Percentiles rank a stretch among this genome's conserved stretches.
phyloP scores from a whole-genome alignment of 1,140 invertebrate species.

The Littorina saxatilis region DNA sequence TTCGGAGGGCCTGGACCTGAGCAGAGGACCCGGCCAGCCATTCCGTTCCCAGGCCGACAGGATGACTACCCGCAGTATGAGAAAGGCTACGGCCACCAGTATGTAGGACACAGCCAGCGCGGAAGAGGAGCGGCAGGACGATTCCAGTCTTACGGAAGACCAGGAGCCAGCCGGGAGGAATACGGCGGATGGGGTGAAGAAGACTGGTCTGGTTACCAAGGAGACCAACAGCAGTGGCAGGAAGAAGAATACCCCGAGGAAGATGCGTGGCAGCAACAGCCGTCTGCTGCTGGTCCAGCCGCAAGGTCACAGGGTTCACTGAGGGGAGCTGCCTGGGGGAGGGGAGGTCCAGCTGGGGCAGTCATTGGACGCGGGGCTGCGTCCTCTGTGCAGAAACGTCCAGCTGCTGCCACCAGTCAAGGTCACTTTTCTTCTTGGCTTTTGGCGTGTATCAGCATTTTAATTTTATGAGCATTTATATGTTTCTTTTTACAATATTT shows the following conservation, averaged over 20 bases:
- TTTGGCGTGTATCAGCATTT: no score
- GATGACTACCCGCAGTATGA: not conserved
- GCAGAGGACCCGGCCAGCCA: not conserved
- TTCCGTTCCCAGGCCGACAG: not conserved
- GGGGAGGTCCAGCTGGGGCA: no score
- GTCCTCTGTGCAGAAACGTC: not conserved
- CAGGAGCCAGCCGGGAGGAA: not conserved
- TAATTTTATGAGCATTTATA: no score
- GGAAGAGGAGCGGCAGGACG: not conserved
- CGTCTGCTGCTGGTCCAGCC: not conserved
- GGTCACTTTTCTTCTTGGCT: no score
- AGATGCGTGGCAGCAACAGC: not conserved
- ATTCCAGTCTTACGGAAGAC: not conserved
- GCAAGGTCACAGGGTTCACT: not conserved
- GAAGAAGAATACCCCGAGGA: not conserved
- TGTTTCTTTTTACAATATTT: no score
- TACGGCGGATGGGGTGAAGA: not conserved
- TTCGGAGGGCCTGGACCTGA: not conserved
- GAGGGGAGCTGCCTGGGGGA: not conserved
- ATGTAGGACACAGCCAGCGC: not conserved
- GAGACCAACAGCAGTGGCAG: not conserved
- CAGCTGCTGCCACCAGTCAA: conserved; percentile 23
- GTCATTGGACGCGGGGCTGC: no score
- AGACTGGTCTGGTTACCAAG: not conserved
- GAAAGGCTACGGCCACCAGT: not conserved